A percentile compares a stretch with the other conserved stretches of the same genome.
Evolutionary conservation across 2,797 vertebrate species (phyloP).

Genomic region (Toxotes lorentzi): DNA sequence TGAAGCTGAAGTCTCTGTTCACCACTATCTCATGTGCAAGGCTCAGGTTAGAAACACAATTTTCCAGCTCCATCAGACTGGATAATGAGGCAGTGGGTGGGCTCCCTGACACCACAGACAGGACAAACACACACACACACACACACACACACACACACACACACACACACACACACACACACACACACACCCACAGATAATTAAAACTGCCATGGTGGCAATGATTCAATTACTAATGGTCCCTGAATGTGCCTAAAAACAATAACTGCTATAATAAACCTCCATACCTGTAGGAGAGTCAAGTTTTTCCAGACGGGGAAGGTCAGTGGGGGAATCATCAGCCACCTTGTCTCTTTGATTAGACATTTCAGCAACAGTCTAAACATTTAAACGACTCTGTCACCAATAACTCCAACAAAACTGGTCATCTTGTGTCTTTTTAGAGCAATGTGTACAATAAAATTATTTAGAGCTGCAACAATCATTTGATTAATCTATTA

Average conservation of each 20-base stretch:
- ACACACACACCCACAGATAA: constrained; percentile 62
- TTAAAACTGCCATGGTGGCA: constrained; percentile 52
- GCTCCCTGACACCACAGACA: constrained; percentile 73
- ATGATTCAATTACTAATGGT: constrained; percentile 64
- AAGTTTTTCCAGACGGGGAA: constrained; percentile 74
- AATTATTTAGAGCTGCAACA: too few species aligned
- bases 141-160: constrained; percentile 65
- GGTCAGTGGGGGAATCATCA: constrained; percentile 61
- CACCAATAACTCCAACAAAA: constrained; percentile 10
- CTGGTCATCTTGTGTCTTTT: constrained; percentile 1
- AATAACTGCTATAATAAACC: constrained; percentile 53
- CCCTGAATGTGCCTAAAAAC: constrained; percentile 52
- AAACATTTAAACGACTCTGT: constrained; percentile 34
- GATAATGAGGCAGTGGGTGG: constrained; percentile 65
- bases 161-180: constrained; percentile 69
- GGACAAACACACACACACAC: constrained; percentile 65
- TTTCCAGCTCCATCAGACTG: constrained; percentile 71
- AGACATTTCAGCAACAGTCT: constrained; percentile 61
- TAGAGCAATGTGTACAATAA: too few species aligned
- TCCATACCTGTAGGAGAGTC: constrained; percentile 76
- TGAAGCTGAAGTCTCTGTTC: constrained; percentile 75
- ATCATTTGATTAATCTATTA: neutral
- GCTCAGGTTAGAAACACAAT: constrained; percentile 76
- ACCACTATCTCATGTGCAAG: constrained; percentile 74
- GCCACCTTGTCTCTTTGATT: constrained; percentile 52